Evolutionary conservation across 2,113 vertebrate species (phyloP).

Genomic region (Calidris pygmaea): DNA sequence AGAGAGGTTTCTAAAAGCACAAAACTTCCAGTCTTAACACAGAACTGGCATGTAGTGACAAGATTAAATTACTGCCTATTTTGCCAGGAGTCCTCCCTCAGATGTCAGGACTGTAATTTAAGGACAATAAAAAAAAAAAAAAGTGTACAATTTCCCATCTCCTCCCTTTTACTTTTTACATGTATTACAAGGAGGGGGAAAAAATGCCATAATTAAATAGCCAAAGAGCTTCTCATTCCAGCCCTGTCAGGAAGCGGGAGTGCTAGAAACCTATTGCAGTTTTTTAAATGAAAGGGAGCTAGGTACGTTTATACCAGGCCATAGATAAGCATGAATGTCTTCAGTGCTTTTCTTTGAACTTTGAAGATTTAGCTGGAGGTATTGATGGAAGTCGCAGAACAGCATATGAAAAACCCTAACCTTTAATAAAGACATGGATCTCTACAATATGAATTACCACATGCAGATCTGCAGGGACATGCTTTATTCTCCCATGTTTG

Average conservation of each 20-base stretch:
- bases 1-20: background rate
- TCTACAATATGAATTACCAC: background rate
- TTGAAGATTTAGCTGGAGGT: background rate
- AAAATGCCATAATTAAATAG: background rate
- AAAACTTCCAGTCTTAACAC: background rate
- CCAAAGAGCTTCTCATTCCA: background rate
- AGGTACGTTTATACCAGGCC: background rate
- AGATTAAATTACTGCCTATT: background rate
- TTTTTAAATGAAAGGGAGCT: background rate
- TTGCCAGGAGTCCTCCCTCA: background rate
- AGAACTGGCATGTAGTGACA: background rate
- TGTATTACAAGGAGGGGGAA: rapidly evolving
- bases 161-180: background rate
- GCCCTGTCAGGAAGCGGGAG: background rate
- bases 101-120: conserved; percentile 5
- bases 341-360: background rate
- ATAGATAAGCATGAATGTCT: background rate
- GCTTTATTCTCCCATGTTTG: background rate
- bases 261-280: background rate
- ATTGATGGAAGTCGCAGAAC: background rate
- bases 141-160: background rate
- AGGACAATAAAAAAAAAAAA: background rate
- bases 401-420: background rate
- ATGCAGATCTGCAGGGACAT: background rate
- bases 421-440: background rate